phyloP scores from a whole-genome alignment of 2,113 vertebrate genomes.

The Mirza zaza region DNA sequence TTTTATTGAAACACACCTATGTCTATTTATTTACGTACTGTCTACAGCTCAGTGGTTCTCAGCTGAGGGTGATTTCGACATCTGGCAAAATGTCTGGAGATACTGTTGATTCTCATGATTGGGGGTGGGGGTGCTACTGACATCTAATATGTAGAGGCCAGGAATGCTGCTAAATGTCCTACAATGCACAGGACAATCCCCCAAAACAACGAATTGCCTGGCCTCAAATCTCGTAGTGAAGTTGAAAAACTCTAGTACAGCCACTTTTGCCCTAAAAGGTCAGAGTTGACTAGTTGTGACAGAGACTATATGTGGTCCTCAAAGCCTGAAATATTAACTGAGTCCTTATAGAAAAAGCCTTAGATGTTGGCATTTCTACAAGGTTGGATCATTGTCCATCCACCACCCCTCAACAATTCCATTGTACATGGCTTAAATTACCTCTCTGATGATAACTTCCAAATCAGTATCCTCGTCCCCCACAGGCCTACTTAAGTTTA shows the following conservation, averaged over 20 bases:
- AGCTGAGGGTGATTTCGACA: neutral
- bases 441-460: neutral
- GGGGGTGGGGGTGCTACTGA: neutral
- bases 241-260: neutral
- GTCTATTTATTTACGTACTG: neutral
- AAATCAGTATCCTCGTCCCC: neutral
- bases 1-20: conserved; percentile 6
- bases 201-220: neutral
- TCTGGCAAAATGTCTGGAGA: neutral
- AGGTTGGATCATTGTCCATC: neutral
- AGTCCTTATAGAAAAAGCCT: neutral
- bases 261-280: neutral
- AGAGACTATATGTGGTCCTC: neutral
- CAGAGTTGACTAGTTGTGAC: neutral
- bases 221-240: neutral
- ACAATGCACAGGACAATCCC: neutral
- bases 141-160: neutral
- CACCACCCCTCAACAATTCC: neutral
- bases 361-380: neutral
- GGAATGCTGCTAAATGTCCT: neutral
- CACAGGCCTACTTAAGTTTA: neutral
- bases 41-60: neutral
- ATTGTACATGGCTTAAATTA: neutral
- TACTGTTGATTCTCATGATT: neutral
- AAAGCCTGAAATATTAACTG: neutral